Base-by-base conservation (phyloP, 2,888 invertebrate species). In the Agrotis segetum region DNA sequence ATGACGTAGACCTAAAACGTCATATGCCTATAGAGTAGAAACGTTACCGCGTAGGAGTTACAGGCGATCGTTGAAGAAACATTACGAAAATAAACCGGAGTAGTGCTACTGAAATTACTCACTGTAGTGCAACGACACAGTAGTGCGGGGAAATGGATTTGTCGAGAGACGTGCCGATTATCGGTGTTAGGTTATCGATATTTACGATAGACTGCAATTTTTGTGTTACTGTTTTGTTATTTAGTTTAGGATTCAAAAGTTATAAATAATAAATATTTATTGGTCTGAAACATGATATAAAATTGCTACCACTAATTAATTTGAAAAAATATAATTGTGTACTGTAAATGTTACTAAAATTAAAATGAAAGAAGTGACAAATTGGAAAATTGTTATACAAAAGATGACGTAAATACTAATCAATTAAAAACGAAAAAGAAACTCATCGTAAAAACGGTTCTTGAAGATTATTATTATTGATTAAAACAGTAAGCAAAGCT, bases 51-150 rank as follows among this genome's bases (percentile, higher is more conserved):
- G 82, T 79, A 58, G 85, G 74, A 61, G 75, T 74, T 80, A 73
- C 70, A 53, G 70, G 17, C 73, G 64, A 66, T n/a, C 67, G 52
- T 64, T 49, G 55, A 66, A 81, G 78, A 81, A 79, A 79, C 79
- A 56, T 77, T 85, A 83, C 85, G 63, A 83, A 84, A 85, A 84
- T 84, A 84, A 84, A 81, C 82, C 74, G 63, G 71, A 84, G 88
- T 92, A 93, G 92, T 92, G 92, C 90, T 92, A 91, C 91, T 90
- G 92, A 93, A 93, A 93, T 95, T 95, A 94, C 91, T 95, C 93
- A 93, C 87, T 85, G 88, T 93, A 90, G 93, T 92, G 93, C 94
- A 93, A 90, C 93, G 94, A 92, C 93, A 90, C 86, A 70, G 69
- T 92, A 93, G 94, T 81, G 95, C 87, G 87, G 93, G 60, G 82